Percentiles rank a stretch among this genome's conserved stretches.
These are phyloP conservation scores for Ctenodactylus gundi DNA, from an alignment of 2,113 vertebrate genomes.

Conservation along the genomic window DNA sequence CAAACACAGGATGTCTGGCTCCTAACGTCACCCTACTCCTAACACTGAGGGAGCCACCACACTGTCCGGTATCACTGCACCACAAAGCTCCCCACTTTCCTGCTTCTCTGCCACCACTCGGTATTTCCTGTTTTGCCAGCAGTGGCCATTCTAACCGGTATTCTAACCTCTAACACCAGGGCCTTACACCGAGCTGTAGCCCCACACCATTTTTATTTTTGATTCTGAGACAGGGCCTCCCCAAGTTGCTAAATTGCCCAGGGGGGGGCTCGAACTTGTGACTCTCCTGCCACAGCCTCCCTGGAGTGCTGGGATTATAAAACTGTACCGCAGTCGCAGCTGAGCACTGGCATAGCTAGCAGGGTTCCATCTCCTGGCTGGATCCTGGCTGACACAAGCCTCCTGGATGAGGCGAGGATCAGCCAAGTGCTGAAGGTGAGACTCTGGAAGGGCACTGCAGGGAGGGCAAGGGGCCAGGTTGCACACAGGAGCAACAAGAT, in stretches of 20 bases:
- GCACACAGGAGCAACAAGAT: too few species aligned
- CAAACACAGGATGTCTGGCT: too few species aligned
- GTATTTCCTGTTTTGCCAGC: not conserved
- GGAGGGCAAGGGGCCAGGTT: not conserved
- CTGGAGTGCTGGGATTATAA: too few species aligned
- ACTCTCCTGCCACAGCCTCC: too few species aligned
- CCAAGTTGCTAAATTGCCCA: too few species aligned
- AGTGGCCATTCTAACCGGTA: accelerated
- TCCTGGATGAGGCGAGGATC: not conserved
- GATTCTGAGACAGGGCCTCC: too few species aligned
- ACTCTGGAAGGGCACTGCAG: accelerated
- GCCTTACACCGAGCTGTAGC: too few species aligned
- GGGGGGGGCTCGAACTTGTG: too few species aligned
- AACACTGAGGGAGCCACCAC: not conserved
- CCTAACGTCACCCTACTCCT: accelerated
- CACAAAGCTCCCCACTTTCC: accelerated
- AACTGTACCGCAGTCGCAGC: too few species aligned
- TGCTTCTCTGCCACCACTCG: accelerated
- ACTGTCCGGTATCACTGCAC: not conserved
- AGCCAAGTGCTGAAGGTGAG: not conserved
- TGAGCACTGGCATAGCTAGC: too few species aligned
- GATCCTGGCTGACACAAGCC: not conserved
- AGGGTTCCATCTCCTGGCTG: accelerated
- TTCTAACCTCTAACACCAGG: too few species aligned
- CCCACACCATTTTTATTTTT: too few species aligned